Conservation (phyloP, 1,140 invertebrate genomes). For the Stratiolaelaps scimitus region DNA sequence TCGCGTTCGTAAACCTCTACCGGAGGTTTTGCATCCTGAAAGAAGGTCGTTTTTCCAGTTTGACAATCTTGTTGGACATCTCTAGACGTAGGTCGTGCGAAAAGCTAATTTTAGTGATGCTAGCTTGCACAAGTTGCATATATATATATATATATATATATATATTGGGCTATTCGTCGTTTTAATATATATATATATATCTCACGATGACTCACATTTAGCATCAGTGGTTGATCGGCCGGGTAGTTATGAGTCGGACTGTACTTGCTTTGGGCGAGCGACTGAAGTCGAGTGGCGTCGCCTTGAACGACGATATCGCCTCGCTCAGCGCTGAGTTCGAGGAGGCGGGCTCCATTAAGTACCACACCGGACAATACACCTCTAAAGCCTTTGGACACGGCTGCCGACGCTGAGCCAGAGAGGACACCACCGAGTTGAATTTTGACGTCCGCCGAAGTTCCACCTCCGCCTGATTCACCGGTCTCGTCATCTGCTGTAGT, state of each 20-base stretch:
- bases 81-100: too few relatives aligned
- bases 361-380: not conserved
- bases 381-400: conserved; percentile 10
- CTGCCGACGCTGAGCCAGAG: conserved; percentile 13
- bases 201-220: not conserved
- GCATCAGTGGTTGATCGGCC: conserved; percentile 20
- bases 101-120: too few relatives aligned
- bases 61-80: too few relatives aligned
- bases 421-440: conserved; percentile 36
- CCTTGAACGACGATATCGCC: conserved; percentile 24
- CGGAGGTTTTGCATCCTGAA: conserved; percentile 30
- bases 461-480: not conserved
- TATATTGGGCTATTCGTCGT: too few relatives aligned
- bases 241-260: conserved; percentile 7
- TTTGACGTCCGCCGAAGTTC: conserved; percentile 10
- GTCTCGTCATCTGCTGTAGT: not conserved
- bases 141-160: too few relatives aligned
- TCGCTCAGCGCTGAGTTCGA: conserved; percentile 1
- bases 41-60: conserved; percentile 6
- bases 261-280: conserved; percentile 20
- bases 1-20: conserved; percentile 30
- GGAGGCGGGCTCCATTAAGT: not conserved
- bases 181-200: too few relatives aligned
- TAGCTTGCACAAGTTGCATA: too few relatives aligned
- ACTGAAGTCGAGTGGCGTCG: conserved; percentile 11